phyloP scores from a whole-genome alignment of 2,888 invertebrate genomes.

The Dicyrtoma fusca region DNA sequence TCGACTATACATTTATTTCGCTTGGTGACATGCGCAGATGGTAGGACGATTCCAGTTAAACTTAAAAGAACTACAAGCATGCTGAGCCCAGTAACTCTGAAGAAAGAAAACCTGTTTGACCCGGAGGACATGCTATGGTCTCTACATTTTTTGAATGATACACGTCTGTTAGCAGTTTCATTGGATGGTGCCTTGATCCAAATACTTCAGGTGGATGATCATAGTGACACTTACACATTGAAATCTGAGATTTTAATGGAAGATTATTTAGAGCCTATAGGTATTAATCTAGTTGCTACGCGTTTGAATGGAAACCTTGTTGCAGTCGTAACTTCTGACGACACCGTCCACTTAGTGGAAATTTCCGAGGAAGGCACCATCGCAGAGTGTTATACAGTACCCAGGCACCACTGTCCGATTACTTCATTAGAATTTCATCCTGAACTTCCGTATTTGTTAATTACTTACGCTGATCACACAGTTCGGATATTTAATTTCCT shows the following conservation, averaged over 20 bases:
- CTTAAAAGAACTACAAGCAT: conserved; percentile 17
- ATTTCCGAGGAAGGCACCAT: conserved; percentile 28
- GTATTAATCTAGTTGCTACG: conserved; percentile 31
- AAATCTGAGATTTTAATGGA: conserved; percentile 31
- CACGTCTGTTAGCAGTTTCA: conserved; percentile 37
- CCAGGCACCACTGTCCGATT: conserved; percentile 39
- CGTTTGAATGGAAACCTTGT: conserved; percentile 25
- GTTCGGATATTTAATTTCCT: conserved; percentile 47
- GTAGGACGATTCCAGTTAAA: conserved; percentile 20
- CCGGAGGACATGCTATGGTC: conserved; percentile 36
- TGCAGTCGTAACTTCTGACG: conserved; percentile 34
- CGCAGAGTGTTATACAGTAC: conserved; percentile 33
- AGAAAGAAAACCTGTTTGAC: neutral
- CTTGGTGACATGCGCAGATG: conserved; percentile 28
- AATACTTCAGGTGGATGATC: conserved; percentile 30
- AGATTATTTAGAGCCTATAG: conserved; percentile 17
- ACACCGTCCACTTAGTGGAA: conserved; percentile 34
- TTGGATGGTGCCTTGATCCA: conserved; percentile 38
- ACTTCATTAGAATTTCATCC: conserved; percentile 49
- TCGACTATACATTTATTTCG: conserved; percentile 39
- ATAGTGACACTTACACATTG: conserved; percentile 16
- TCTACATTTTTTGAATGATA: conserved; percentile 36
- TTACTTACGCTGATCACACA: conserved; percentile 48
- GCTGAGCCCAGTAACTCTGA: neutral
- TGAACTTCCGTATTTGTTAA: conserved; percentile 36